phyloP scores from a whole-genome alignment of 2,797 vertebrate species.

The Anguilla marmorata region DNA sequence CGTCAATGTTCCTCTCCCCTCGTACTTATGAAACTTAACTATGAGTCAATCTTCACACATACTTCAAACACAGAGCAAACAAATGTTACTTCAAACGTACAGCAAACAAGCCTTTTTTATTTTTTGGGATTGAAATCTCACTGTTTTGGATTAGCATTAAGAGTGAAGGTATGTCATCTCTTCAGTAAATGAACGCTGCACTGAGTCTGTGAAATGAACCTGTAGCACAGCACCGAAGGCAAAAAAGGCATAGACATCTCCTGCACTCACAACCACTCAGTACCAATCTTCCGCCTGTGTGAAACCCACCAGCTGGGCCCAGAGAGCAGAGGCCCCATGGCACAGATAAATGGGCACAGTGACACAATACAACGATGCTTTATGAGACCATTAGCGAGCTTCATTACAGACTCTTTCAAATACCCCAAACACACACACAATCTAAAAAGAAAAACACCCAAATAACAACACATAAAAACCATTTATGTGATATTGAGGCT shows the following conservation, averaged over 20 bases:
- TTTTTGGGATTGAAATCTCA: background rate
- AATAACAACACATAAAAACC: background rate
- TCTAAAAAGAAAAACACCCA: background rate
- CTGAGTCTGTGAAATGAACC: background rate
- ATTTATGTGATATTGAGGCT: background rate
- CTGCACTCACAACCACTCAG: background rate
- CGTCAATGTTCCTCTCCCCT: background rate
- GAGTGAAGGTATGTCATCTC: background rate
- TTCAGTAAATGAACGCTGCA: background rate
- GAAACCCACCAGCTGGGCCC: slow-evolving; percentile 21
- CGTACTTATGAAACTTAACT: background rate
- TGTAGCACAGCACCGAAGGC: slow-evolving; percentile 8
- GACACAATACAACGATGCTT: background rate
- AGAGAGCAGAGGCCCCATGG: background rate
- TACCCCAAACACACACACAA: background rate
- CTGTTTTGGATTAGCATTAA: background rate
- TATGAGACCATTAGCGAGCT: background rate
- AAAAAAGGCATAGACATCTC: background rate
- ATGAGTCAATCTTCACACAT: background rate
- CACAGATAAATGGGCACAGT: background rate
- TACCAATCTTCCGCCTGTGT: background rate
- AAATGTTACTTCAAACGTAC: too few species aligned
- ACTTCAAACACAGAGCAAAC: background rate
- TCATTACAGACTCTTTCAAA: background rate
- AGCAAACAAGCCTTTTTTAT: too few species aligned